A percentile compares a stretch with the other conserved stretches of the same genome.
These are phyloP conservation scores for Poecilia picta DNA, from an alignment of 2,797 vertebrate genomes.

Conservation along the genomic window DNA sequence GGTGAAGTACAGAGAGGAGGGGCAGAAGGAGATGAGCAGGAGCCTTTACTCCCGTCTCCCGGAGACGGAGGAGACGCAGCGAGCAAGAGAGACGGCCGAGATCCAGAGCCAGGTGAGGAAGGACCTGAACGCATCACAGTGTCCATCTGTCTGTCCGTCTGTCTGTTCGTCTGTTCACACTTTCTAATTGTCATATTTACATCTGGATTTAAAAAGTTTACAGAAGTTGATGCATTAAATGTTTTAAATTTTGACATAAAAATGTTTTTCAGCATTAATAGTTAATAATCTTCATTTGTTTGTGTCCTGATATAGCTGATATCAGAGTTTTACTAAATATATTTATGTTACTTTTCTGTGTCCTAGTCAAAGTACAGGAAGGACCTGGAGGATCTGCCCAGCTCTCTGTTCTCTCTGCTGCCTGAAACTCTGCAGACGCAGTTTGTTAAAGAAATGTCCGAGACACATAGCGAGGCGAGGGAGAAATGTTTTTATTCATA, in stretches of 20 bases:
- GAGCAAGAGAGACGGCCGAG: slow-evolving; percentile 59
- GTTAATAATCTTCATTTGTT: background rate
- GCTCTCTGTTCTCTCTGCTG: slow-evolving; percentile 59
- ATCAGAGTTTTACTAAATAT: background rate
- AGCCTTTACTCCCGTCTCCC: slow-evolving; percentile 83
- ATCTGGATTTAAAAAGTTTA: too few relatives aligned
- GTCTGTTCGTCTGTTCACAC: background rate
- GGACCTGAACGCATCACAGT: slow-evolving; percentile 32
- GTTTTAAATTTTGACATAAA: background rate
- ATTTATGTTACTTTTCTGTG: background rate
- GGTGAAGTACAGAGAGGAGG: slow-evolving; percentile 69
- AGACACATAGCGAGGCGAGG: slow-evolving; percentile 82
- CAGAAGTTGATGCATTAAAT: background rate
- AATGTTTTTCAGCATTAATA: background rate
- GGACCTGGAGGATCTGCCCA: slow-evolving; percentile 58
- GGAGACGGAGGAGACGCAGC: slow-evolving; percentile 48
- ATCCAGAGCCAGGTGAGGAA: slow-evolving; percentile 67
- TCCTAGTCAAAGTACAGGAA: slow-evolving; percentile 69
- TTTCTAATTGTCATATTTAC: background rate
- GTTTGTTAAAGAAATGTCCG: slow-evolving; percentile 62
- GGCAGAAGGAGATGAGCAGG: slow-evolving; percentile 62
- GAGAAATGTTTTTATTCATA: background rate
- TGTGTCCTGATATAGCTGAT: too few relatives aligned
- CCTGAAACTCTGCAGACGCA: slow-evolving; percentile 66
- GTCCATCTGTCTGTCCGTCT: background rate